A percentile compares a stretch with the other conserved stretches of the same genome.
phyloP scores from a whole-genome alignment of 1,140 invertebrate species.

The Drosophila sp. region DNA sequence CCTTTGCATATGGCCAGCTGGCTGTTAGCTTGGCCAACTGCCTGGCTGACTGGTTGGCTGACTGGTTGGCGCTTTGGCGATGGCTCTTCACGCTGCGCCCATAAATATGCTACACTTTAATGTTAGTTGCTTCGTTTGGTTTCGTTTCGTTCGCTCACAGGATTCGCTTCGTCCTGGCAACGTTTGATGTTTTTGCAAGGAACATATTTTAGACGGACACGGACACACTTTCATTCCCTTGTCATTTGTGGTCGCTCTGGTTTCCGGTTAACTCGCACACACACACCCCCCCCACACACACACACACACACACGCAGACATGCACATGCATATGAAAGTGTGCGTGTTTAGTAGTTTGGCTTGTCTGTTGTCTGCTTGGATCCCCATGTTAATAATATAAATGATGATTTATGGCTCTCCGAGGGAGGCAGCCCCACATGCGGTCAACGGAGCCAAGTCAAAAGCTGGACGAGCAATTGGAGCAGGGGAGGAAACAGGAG shows the following conservation, averaged over 20 bases:
- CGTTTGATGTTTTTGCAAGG: conserved; percentile 67
- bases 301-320: conserved; percentile 22
- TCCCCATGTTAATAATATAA: conserved; percentile 81
- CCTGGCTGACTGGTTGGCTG: not conserved
- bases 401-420: conserved; percentile 78
- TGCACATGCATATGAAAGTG: conserved; percentile 60
- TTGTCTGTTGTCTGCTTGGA: conserved; percentile 64
- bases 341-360: conserved; percentile 56
- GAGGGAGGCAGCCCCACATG: conserved; percentile 36
- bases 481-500: conserved; percentile 1
- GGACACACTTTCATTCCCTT: conserved; percentile 62
- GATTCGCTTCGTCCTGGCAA: conserved; percentile 23
- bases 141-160: conserved; percentile 17
- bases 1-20: conserved; percentile 33
- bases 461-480: not conserved
- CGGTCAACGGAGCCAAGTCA: conserved; percentile 20
- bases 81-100: conserved; percentile 48
- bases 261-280: conserved; percentile 64
- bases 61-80: not conserved
- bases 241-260: conserved; percentile 77
- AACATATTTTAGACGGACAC: conserved; percentile 56
- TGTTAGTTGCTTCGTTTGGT: conserved; percentile 17
- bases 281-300: conserved; percentile 21
- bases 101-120: conserved; percentile 78
- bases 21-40: conserved; percentile 18